Evolutionary conservation across 2,797 vertebrate genomes (phyloP).

Genomic region (Artibeus lituratus): DNA sequence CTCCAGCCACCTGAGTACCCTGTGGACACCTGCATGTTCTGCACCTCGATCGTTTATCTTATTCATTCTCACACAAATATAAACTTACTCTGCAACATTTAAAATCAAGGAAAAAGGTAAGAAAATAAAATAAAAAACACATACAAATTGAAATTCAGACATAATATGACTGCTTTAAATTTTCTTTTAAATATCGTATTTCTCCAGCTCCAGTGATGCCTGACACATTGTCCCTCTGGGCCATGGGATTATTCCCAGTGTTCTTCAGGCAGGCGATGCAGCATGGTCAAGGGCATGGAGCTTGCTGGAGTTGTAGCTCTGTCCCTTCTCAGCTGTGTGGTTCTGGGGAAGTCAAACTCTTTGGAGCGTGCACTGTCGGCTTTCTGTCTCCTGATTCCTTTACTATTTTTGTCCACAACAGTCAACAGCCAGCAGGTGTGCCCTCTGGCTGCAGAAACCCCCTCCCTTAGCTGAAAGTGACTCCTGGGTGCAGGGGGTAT

Average conservation of each 20-base stretch:
- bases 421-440: background rate
- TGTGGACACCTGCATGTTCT: rapidly evolving
- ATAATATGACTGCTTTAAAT: background rate
- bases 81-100: background rate
- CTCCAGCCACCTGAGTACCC: background rate
- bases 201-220: background rate
- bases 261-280: background rate
- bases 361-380: background rate
- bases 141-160: background rate
- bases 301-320: background rate
- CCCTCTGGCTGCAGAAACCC: background rate
- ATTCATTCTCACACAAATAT: background rate
- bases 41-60: background rate
- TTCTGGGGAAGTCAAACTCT: background rate
- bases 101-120: background rate
- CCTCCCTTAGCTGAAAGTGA: too few species aligned
- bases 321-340: background rate
- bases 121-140: background rate
- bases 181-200: background rate
- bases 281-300: background rate
- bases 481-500: background rate
- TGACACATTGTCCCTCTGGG: background rate
- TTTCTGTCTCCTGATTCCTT: background rate
- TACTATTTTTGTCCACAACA: background rate
- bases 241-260: background rate